Percentiles rank a stretch among this genome's conserved stretches.
phyloP scores from a whole-genome alignment of 2,113 vertebrate species.

The Ailurus styani region DNA sequence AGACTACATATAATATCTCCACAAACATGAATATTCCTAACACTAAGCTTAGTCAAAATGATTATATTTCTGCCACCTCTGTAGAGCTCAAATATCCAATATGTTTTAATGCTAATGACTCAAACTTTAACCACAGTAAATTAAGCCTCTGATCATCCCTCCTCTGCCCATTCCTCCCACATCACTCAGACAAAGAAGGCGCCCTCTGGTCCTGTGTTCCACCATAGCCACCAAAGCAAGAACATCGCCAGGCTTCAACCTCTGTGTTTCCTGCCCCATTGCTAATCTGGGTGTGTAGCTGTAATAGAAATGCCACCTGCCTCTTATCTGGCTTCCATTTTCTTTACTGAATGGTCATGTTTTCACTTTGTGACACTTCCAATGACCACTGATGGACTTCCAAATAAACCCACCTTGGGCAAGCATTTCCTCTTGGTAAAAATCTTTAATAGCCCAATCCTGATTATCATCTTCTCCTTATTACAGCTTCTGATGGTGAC shows the following conservation, averaged over 20 bases:
- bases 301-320: background rate
- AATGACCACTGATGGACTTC: background rate
- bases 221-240: background rate
- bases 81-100: background rate
- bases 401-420: background rate
- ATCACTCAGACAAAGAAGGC: background rate
- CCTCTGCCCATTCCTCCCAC: background rate
- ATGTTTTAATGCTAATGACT: background rate
- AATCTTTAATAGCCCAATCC: background rate
- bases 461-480: background rate
- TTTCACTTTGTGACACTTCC: background rate
- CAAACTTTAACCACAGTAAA: background rate
- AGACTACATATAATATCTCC: background rate
- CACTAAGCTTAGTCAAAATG: background rate
- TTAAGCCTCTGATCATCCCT: background rate
- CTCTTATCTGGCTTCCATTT: conserved; percentile 13
- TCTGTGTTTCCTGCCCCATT: background rate
- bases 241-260: background rate
- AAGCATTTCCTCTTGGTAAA: conserved; percentile 9
- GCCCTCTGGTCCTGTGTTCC: background rate
- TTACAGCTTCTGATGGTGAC: background rate
- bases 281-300: background rate
- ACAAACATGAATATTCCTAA: background rate
- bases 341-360: background rate
- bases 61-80: background rate